Base-by-base conservation (phyloP, 2,113 vertebrate genomes). In the Pseudorasbora parva region DNA sequence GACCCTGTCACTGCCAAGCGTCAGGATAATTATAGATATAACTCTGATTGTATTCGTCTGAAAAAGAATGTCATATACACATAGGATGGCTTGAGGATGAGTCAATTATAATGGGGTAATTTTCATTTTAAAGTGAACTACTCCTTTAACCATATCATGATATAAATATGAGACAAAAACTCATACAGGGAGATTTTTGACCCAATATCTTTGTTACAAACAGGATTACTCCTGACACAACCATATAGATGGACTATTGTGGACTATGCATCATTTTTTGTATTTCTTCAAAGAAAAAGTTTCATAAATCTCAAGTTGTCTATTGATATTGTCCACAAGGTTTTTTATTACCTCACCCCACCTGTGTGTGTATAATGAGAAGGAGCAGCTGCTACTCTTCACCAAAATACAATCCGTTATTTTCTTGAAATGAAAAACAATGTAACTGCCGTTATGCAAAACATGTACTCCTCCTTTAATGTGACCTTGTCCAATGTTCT, bases 341-440 rank as follows among this genome's bases (percentile, higher is more conserved):
- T 51, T 25, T 30, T 15, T 73, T 11, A 10, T 69, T 12, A 10
- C 66, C 21, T 43, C 66, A 71, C 4, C 21, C 21, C 0, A 3
- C 57, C 37, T 19, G 1, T 5, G 4, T 10, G 23, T 62, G 54
- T 73, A 73, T 49, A 74, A 19, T 45, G 25, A 45, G 14, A 43
- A 47, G 23, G 14, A 25, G 25, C 15, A 64, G 15, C 57, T 27
- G 57, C 12, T 62, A 15, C 56, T 59, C 21, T 64, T 79, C 43
- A 21, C 2, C 25, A 43, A 78, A 62, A 62, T 9, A 45, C 33
- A n/a, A 2, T 25, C 11, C 27, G n/a, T 21, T 8, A 8, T 47
- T 30, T 64, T 60, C 23, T 78, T 64, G 59, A 64, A 79, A 64
- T 21, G 4, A 27, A 43, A 78, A 19, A 79, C 23, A 78, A 60